Evolutionary conservation across 2,888 invertebrate species (phyloP).

Genomic region (Holacanthella duospinosa): DNA sequence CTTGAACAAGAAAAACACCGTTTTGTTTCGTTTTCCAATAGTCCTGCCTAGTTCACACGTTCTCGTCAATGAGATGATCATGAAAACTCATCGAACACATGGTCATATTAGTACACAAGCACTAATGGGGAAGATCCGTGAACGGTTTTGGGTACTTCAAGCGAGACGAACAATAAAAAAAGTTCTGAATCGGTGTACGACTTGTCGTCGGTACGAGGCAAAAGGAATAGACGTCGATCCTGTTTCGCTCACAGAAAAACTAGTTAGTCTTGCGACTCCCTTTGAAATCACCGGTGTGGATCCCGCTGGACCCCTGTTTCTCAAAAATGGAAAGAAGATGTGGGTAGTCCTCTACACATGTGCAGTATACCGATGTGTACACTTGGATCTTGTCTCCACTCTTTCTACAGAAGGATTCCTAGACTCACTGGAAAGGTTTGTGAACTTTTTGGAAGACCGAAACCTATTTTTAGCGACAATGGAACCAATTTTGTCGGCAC

Average conservation of each 20-base stretch:
- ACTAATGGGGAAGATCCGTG: background rate
- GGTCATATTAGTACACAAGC: background rate
- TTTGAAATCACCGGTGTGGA: background rate
- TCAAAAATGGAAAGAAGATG: no score
- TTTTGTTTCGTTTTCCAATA: background rate
- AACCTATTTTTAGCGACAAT: background rate
- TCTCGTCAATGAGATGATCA: background rate
- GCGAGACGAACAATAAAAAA: background rate
- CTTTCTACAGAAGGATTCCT: background rate
- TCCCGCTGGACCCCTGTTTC: no score
- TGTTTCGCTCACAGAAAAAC: background rate
- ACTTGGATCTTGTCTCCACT: background rate
- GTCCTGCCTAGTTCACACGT: background rate
- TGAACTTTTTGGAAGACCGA: background rate
- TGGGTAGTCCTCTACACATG: background rate
- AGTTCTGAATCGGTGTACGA: background rate
- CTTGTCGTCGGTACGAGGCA: background rate
- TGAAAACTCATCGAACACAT: background rate
- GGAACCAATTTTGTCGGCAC: slow-evolving; percentile 1
- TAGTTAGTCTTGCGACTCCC: background rate
- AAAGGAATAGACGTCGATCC: background rate
- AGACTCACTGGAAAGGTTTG: background rate
- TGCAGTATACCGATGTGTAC: background rate
- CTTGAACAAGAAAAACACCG: background rate
- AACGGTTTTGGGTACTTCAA: background rate